phyloP scores from a whole-genome alignment of 2,113 vertebrate species.

The Leucopternis melanops region DNA sequence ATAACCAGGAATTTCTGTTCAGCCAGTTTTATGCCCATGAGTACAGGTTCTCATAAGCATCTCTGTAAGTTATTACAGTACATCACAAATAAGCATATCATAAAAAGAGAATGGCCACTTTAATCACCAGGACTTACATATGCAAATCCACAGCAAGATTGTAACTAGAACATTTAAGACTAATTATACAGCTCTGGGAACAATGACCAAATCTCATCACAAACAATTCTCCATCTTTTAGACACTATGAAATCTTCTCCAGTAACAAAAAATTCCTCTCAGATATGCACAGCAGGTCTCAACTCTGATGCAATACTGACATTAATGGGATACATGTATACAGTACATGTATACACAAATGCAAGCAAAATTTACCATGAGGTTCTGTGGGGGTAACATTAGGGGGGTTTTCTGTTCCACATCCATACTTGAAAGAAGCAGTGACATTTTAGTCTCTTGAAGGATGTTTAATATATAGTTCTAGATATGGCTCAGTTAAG shows the following conservation, averaged over 20 bases:
- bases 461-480: background rate
- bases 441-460: background rate
- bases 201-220: constrained; percentile 12
- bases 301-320: background rate
- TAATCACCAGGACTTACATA: background rate
- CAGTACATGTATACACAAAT: background rate
- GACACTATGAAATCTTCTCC: background rate
- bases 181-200: constrained; percentile 21
- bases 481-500: background rate
- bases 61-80: background rate
- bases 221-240: background rate
- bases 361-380: background rate
- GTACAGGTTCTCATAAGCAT: background rate
- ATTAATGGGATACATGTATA: background rate
- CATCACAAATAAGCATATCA: background rate
- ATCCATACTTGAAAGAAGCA: background rate
- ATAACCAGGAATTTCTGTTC: background rate
- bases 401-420: background rate
- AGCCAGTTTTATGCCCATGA: background rate
- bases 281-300: background rate
- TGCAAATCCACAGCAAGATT: background rate
- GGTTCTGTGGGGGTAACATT: background rate
- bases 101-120: background rate
- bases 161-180: background rate
- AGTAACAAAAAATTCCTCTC: background rate